Base-by-base conservation (phyloP, 2,797 vertebrate genomes). In the Ptychadena robeensis region DNA sequence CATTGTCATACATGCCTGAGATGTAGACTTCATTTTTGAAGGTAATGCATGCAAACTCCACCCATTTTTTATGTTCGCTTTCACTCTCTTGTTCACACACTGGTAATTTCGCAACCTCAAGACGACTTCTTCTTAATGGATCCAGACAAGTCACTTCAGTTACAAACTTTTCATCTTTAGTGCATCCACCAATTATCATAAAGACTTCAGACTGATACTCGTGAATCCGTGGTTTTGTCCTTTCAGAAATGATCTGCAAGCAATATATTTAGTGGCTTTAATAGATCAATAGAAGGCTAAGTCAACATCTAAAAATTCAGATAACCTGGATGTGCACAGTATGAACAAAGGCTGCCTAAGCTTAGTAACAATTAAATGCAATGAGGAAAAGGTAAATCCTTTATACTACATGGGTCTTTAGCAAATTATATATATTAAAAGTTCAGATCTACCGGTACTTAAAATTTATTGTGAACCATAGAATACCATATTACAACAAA, bases 181-280 rank as follows among this genome's bases (percentile, higher is more conserved):
- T 98, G 89, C 97, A 99, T 83, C 98, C 97, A 0, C 97, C 97
- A 2, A 99, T 97, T 88, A 98, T 98, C 93, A 98, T 95, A 88
- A 99, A 99, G 73, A 98, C 97, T 89, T 99, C 97, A 0, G 98
- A 99, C 73, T 98, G 94, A 89, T 96, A 98, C 90, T 98, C 96
- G 0, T 89, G 93, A 89, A 95, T 88, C 57, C 97, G 94, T 72
- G 97, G 98, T 88, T 99, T 99, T 82, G 98, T 99, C 78, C 97
- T 94, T 88, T 97, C 96, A 0, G 96, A 97, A 83, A 98, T 97
- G 77, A 99, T 96, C 97, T 99, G 83, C 40, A 87, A 83, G 4
- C 11, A 2, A 9, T 8, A 2, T 12, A 64, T n/a, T 31, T 25
- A 22, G 22, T 44, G 14, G 14, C 2, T 44, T 40, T 14, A 40